Evolutionary conservation across 2,888 invertebrate genomes (phyloP).

Genomic region (Venusia cambrica): DNA sequence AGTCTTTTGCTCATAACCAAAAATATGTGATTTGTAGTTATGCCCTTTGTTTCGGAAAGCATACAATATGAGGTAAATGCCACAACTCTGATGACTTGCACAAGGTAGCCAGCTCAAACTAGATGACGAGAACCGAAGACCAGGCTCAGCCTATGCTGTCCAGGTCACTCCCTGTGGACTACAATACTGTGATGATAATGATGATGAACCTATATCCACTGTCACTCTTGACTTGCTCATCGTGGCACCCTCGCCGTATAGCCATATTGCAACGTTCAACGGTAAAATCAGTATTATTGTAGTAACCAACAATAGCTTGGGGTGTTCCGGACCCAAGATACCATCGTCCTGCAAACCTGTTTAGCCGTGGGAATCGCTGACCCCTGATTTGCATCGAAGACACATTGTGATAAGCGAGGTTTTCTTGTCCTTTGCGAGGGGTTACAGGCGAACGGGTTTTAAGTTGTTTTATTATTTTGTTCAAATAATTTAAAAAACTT

Average conservation of each 20-base stretch:
- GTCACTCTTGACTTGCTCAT: conserved; percentile 6
- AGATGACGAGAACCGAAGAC: too few species aligned
- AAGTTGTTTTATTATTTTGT: too few species aligned
- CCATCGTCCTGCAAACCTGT: conserved; percentile 31
- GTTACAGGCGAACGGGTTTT: conserved; percentile 9
- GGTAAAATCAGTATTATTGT: conserved; percentile 16
- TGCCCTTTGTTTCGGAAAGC: too few species aligned
- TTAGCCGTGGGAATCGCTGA: conserved; percentile 33
- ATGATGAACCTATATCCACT: conserved; percentile 5
- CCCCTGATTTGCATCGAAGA: conserved; percentile 32
- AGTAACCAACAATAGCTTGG: conserved; percentile 5
- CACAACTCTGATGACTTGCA: too few species aligned
- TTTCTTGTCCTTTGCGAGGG: conserved; percentile 21
- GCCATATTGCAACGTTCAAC: conserved; percentile 11
- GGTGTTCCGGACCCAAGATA: conserved; percentile 9
- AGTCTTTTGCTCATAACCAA: too few species aligned
- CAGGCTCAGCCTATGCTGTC: too few species aligned
- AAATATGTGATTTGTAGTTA: too few species aligned
- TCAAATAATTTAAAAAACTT: too few species aligned
- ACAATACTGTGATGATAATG: too few species aligned
- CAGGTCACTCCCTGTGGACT: too few species aligned
- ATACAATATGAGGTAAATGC: too few species aligned
- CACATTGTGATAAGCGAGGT: conserved; percentile 12
- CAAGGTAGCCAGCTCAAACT: too few species aligned
- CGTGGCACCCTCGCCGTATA: conserved; percentile 15